Evolutionary conservation across 2,797 vertebrate genomes (phyloP), one percentile per base, ranked within the genome.

Genomic region (Lacerta bilineata): DNA sequence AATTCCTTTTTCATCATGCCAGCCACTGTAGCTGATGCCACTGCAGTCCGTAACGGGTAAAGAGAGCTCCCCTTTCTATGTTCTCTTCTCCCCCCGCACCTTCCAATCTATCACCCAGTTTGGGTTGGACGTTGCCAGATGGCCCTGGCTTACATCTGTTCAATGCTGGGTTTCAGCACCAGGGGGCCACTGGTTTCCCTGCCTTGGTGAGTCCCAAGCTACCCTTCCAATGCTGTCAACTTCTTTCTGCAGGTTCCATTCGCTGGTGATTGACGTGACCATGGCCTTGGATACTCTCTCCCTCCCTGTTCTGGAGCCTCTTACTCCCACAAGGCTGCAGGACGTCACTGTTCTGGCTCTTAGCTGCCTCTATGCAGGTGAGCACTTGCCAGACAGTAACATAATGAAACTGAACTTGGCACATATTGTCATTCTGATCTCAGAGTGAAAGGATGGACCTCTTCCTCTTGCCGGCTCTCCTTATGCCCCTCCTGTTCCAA

Each of bases 1-100:
- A 99, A 99, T 94, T 99, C 99, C 6, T 99, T 99, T 95, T 99
- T 99, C 91, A 99, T 99, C 94, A 99, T 99, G 99, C 99, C 99
- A 0, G 99, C 99, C 59, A 99, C 99, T 0, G 99, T 99, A 84
- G 98, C 98, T 4, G 99, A 99, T 68, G 99, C 99, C 94, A 99
- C 99, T 3, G 99, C 99, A 61, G 99, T 99, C 87, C 98, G 99
- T 74, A 99, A 99, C 8, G 99, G 99, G 99, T 99, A 95, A 95
- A 46, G 83, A 33, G 1, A 0, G 0, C 15, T 36, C 3, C 20
- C 29, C 3, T 1, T 4, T 50, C 27, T 72, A 17, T 72, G 5
- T 33, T 55, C 41, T 5, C 3, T 13, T 1, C 2, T 27, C 13
- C 10, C 46, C 39, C 13, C 2, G 1, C 36, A 9, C 39, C 36